A percentile compares a stretch with the other conserved stretches of the same genome.
Evolutionary conservation across 2,888 invertebrate genomes (phyloP).

Genomic region (Synergus japonicus): DNA sequence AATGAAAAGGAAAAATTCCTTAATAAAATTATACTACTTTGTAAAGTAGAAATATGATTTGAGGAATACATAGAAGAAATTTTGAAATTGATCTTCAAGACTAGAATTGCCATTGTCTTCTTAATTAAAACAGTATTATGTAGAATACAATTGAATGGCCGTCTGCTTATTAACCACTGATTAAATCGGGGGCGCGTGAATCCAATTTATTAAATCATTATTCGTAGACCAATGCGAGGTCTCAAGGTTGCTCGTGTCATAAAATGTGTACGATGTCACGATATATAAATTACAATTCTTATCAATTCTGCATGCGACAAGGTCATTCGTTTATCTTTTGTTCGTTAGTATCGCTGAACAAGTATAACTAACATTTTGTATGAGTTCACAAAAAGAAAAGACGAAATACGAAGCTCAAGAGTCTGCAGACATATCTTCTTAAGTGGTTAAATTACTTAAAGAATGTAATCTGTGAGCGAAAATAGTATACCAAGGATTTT

Average conservation of each 20-base stretch:
- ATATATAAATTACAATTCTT: slow-evolving; percentile 70
- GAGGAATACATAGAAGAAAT: background rate
- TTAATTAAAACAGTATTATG: slow-evolving; percentile 13
- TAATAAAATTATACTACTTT: background rate
- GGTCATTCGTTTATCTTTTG: slow-evolving; percentile 65
- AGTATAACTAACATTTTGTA: slow-evolving; percentile 48
- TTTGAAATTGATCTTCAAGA: background rate
- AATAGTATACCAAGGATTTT: slow-evolving; percentile 38
- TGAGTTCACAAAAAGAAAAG: slow-evolving; percentile 35
- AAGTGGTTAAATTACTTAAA: slow-evolving; percentile 27
- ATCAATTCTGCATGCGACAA: slow-evolving; percentile 68
- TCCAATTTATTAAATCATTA: slow-evolving; percentile 57
- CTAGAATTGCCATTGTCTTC: background rate
- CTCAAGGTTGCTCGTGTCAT: slow-evolving; percentile 58
- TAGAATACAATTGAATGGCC: slow-evolving; percentile 7
- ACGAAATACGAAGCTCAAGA: slow-evolving; percentile 41
- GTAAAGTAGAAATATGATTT: background rate
- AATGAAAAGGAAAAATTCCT: background rate
- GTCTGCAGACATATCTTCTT: slow-evolving; percentile 28
- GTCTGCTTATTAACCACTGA: slow-evolving; percentile 45
- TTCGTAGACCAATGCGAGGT: slow-evolving; percentile 50
- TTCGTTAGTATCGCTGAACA: slow-evolving; percentile 53
- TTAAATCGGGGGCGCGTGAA: slow-evolving; percentile 48
- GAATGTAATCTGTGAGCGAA: slow-evolving; percentile 26
- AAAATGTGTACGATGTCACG: slow-evolving; percentile 65